These are phyloP conservation scores for Cosmia trapezina DNA, from an alignment of 2,888 invertebrate genomes.

Conservation along the genomic window DNA sequence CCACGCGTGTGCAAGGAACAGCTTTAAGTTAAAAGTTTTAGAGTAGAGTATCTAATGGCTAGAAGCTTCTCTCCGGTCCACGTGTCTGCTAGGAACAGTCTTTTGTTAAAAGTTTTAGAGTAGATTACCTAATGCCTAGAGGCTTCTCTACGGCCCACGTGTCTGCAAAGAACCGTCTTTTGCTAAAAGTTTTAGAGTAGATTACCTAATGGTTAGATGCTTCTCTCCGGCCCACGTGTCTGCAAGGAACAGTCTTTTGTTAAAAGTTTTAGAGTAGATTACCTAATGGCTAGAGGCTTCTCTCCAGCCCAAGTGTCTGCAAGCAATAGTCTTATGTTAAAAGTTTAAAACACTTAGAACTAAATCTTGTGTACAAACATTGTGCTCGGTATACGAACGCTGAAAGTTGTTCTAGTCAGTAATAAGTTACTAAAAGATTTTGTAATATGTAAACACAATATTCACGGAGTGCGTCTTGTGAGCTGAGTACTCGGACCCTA, in stretches of 20 bases:
- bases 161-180: too few relatives aligned
- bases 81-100: too few relatives aligned
- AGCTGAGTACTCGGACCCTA: conserved; percentile 17
- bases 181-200: not conserved
- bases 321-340: not conserved
- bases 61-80: too few relatives aligned
- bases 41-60: too few relatives aligned
- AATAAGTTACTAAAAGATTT: conserved; percentile 33
- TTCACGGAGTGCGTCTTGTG: conserved; percentile 13
- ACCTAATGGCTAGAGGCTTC: not conserved
- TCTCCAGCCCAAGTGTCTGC: not conserved
- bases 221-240: too few relatives aligned
- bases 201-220: not conserved
- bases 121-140: too few relatives aligned
- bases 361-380: conserved; percentile 21
- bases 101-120: too few relatives aligned
- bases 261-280: conserved; percentile 2
- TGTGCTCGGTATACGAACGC: conserved; percentile 9
- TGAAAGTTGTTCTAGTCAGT: conserved; percentile 14
- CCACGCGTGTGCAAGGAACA: too few relatives aligned
- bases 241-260: too few relatives aligned
- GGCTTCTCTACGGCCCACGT: too few relatives aligned
- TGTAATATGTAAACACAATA: conserved; percentile 28
- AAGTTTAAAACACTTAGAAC: conserved; percentile 15
- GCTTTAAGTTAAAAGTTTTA: too few relatives aligned